Evolutionary conservation across 2,113 vertebrate genomes (phyloP).

Genomic region (Mola mola): DNA sequence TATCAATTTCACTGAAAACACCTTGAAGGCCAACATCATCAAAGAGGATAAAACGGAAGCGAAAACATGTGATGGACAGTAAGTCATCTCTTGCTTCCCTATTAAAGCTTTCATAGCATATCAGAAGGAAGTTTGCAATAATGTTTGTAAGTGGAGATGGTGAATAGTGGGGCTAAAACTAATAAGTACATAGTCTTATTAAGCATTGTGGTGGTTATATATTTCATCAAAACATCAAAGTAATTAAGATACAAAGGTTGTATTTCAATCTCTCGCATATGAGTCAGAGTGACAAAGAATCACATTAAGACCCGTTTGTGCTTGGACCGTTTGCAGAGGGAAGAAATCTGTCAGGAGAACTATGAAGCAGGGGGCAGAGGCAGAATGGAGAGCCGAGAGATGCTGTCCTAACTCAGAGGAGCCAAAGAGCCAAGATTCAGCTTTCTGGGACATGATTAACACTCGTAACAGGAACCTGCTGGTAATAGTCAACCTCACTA

Average conservation of each 20-base stretch:
- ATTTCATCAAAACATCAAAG: background rate
- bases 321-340: conserved; percentile 56
- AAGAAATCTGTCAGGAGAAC: conserved; percentile 84
- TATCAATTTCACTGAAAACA: conserved; percentile 24
- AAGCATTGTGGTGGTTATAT: background rate
- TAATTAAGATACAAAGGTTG: background rate
- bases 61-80: conserved; percentile 83
- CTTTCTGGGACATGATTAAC: conserved; percentile 89
- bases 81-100: conserved; percentile 71
- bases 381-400: conserved; percentile 78
- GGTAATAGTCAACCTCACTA: conserved; percentile 76
- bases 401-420: conserved; percentile 83
- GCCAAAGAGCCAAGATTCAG: conserved; percentile 85
- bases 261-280: too few relatives aligned
- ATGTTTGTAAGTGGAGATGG: background rate
- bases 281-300: too few relatives aligned
- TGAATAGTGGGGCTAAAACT: background rate
- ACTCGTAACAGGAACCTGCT: conserved; percentile 90
- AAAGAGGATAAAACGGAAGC: conserved; percentile 82
- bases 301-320: too few relatives aligned
- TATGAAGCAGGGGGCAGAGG: conserved; percentile 77
- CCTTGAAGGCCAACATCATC: conserved; percentile 69
- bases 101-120: background rate
- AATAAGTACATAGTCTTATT: background rate
- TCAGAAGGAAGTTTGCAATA: background rate